These are phyloP conservation scores for Eulimnadia texana DNA, from an alignment of 1,140 invertebrate species.

Conservation along the genomic window DNA sequence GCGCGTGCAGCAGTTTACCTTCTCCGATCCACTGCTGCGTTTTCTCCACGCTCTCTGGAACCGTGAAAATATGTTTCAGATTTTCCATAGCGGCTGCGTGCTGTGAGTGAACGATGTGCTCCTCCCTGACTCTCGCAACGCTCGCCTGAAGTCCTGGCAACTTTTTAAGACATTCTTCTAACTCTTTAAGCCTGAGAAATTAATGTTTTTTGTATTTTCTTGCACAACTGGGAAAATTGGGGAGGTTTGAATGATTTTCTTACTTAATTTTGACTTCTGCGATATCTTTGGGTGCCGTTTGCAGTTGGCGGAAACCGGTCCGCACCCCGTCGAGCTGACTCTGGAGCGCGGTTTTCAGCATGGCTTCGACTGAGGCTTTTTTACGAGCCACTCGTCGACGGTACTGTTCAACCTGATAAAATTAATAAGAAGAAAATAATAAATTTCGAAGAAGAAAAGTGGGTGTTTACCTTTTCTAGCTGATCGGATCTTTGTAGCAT, in stretches of 20 bases:
- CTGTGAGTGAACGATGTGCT: slow-evolving; percentile 85
- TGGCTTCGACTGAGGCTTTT: slow-evolving; percentile 89
- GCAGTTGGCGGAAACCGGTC: slow-evolving; percentile 79
- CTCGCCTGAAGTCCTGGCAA: slow-evolving; percentile 54
- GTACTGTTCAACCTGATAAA: slow-evolving; percentile 57
- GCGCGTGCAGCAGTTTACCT: slow-evolving; percentile 84
- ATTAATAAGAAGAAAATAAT: background rate
- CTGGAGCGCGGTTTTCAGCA: slow-evolving; percentile 96
- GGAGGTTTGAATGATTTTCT: background rate
- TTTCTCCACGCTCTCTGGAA: slow-evolving; percentile 88
- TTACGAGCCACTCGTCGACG: slow-evolving; percentile 62
- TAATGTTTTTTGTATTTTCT: background rate
- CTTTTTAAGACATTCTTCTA: slow-evolving; percentile 44
- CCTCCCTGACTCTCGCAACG: slow-evolving; percentile 72
- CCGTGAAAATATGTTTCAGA: slow-evolving; percentile 93
- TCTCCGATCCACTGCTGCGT: slow-evolving; percentile 88
- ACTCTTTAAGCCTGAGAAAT: slow-evolving; percentile 38
- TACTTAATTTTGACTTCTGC: slow-evolving; percentile 29
- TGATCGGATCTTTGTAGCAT: slow-evolving; percentile 90
- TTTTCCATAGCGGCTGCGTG: slow-evolving; percentile 97
- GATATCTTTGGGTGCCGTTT: slow-evolving; percentile 68
- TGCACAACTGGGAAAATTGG: background rate
- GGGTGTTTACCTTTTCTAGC: slow-evolving; percentile 61
- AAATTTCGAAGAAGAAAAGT: background rate
- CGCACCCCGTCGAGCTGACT: slow-evolving; percentile 92